Base-by-base conservation (phyloP, 1,140 invertebrate species). In the Acromyrmex charruanus region DNA sequence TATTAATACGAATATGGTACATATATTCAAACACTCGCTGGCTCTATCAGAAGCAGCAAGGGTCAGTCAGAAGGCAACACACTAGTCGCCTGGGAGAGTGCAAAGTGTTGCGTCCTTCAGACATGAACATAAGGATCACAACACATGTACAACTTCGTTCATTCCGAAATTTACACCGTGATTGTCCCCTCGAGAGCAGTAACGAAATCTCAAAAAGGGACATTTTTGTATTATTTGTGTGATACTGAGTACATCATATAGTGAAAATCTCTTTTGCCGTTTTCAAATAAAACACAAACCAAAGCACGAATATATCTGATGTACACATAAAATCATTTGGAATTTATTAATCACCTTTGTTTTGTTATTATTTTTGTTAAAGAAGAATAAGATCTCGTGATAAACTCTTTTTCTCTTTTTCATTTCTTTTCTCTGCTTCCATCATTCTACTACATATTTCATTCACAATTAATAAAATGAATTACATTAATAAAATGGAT, bases 1-100 rank as follows among this genome's bases (percentile, higher is more conserved):
- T 85, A 88, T 92, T 94, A 94, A 95, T 95, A 95, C 92, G 94
- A 94, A 95, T 95, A 95, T 95, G 93, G 92, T 95, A 95, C 95
- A 95, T 94, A 81, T 81, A 81, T 95, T 95, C 94, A 95, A 95
- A 95, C 92, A 94, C 93, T 93, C 89, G 92, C 93, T 92, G 91
- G 89, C 82, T 91, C 91, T 85, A 90, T 94, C 71, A 92, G 91
- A 92, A 94, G 92, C 86, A 92, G 91, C 86, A 92, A 89, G 91
- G 84, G 87, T 92, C 88, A 90, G 88, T 89, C 80, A 65, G 86
- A 35, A 85, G 71, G 87, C 77, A 75, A 87, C 77, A 87, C 74
- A 85, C 84, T 65, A 85, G 72, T 77, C 72, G 65, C 87, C 55
- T 84, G 77, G 84, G 51, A 88, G 69, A 88, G 75, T 72, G 77